These are phyloP conservation scores for Perizoma flavofasciatum DNA, from an alignment of 2,888 invertebrate species.

Conservation along the genomic window DNA sequence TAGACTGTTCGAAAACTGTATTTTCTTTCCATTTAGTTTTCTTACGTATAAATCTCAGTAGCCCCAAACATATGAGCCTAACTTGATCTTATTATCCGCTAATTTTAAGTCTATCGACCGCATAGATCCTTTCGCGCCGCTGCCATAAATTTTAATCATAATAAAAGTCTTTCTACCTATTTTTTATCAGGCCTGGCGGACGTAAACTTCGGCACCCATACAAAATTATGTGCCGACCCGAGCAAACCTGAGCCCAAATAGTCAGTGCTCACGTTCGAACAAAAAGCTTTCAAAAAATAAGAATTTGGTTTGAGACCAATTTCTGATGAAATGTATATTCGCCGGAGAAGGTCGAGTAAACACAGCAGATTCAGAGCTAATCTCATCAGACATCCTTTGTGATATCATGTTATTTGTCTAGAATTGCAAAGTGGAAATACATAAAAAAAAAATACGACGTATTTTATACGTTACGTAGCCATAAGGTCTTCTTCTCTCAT, in stretches of 20 bases:
- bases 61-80: too few species aligned
- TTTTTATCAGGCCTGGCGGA: slow-evolving; percentile 18
- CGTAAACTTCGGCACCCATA: slow-evolving; percentile 30
- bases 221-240: slow-evolving; percentile 32
- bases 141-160: slow-evolving; percentile 28
- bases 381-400: slow-evolving; percentile 4
- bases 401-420: background rate
- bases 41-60: background rate
- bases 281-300: slow-evolving; percentile 7
- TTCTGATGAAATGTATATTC: slow-evolving; percentile 13
- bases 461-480: too few species aligned
- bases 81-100: too few species aligned
- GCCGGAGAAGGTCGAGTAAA: slow-evolving; percentile 19
- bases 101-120: background rate
- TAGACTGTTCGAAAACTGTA: too few species aligned
- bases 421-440: background rate
- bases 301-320: slow-evolving; percentile 17
- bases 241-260: slow-evolving; percentile 15
- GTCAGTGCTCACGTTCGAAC: too few species aligned
- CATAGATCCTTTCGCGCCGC: slow-evolving; percentile 9
- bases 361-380: slow-evolving; percentile 14
- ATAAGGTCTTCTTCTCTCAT: too few species aligned
- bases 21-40: background rate
- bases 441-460: too few species aligned
- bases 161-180: slow-evolving; percentile 24